These are phyloP conservation scores for Cydia strobilella DNA, from an alignment of 1,140 invertebrate species.

Conservation along the genomic window DNA sequence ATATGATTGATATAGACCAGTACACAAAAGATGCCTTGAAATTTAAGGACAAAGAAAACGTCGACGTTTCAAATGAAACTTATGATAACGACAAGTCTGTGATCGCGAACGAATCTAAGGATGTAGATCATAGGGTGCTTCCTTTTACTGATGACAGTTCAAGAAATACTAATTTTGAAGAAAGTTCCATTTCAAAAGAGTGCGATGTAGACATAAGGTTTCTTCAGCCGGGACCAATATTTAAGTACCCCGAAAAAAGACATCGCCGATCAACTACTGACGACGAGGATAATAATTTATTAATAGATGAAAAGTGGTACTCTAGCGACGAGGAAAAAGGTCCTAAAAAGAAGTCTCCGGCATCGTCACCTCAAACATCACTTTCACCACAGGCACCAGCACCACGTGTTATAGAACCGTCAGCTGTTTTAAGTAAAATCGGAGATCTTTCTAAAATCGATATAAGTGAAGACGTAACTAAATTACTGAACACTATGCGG, in stretches of 20 bases:
- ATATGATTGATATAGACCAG: constrained; percentile 78
- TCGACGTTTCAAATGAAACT: constrained; percentile 71
- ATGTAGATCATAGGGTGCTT: constrained; percentile 78
- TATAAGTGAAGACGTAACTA: constrained; percentile 86
- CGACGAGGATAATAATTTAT: constrained; percentile 79
- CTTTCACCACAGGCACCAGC: constrained; percentile 61
- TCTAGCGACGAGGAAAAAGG: constrained; percentile 86
- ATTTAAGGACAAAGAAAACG: constrained; percentile 77
- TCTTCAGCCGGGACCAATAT: constrained; percentile 66
- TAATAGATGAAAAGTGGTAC: constrained; percentile 87
- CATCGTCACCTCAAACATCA: constrained; percentile 55
- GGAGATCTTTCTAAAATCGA: constrained; percentile 87
- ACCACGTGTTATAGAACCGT: constrained; percentile 73
- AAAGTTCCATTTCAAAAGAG: constrained; percentile 67
- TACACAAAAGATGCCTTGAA: constrained; percentile 80
- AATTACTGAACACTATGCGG: constrained; percentile 83
- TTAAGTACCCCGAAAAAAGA: constrained; percentile 74
- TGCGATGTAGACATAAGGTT: constrained; percentile 78
- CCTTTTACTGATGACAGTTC: constrained; percentile 69
- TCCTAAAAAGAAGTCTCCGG: constrained; percentile 67
- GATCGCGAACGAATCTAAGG: constrained; percentile 70
- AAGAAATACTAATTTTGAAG: constrained; percentile 51
- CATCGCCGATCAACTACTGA: constrained; percentile 78
- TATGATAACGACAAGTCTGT: constrained; percentile 58
- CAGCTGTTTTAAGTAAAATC: constrained; percentile 83